Evolutionary conservation across 1,140 invertebrate species (phyloP), one percentile per base, ranked within the genome.

Genomic region (Ceratina calcarata): DNA sequence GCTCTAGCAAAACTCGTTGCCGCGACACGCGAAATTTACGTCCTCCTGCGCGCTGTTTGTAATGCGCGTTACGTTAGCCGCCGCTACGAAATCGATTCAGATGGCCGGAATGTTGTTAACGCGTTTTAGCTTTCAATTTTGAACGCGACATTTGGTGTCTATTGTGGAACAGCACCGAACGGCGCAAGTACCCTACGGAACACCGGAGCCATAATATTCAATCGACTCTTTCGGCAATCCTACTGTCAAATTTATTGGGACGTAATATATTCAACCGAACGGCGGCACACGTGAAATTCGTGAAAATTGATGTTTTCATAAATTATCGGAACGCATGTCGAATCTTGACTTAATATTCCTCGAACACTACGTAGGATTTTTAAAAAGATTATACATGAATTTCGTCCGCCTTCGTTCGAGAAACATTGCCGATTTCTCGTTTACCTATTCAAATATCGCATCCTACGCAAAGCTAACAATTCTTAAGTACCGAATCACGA

Each of bases 51-150:
- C 32, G 37, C 58, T 57, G 69, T 78, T 78, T 78, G 76, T 78
- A 78, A 78, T 55, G 60, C 57, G 66, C 24, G 75, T 77, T 77
- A 69, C 66, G 64, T 68, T 68, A 32, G 65, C 45, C 32, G 68
- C 32, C 18, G 68, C 45, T 78, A 72, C 68, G 68, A 72, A 78
- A 78, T 78, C 76, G 69, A 78, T 78, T 72, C 76, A 72, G 76
- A 72, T 64, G 60, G 76, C 24, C 69, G 76, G 68, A 78, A 78
- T 78, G 76, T 78, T 78, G 76, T 78, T 78, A 78, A 78, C 76
- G 76, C 76, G 76, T 71, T 78, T 78, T 78, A 78, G 76, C 76
- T 71, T 78, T 78, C 76, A 72, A 78, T 78, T 78, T 78, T 78
- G 76, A 78, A 72, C 69, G 76, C 60, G 76, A 76, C 72, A 76